Evolutionary conservation across 2,113 vertebrate genomes (phyloP).

Genomic region (Protobothrops flavoviridis): DNA sequence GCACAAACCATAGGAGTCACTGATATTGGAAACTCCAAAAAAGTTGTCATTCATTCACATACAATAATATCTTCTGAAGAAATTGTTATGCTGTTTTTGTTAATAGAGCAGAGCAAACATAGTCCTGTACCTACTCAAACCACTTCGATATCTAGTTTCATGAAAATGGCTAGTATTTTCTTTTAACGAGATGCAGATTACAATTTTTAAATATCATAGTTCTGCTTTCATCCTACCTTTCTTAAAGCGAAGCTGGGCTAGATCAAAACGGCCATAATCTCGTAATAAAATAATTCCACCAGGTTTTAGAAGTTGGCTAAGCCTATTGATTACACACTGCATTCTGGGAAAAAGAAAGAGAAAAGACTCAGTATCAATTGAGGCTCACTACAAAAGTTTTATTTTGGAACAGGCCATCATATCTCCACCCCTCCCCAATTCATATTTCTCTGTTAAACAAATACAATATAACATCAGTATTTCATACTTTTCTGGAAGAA

Average conservation of each 20-base stretch:
- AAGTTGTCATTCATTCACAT: neutral
- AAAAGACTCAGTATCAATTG: neutral
- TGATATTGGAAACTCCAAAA: neutral
- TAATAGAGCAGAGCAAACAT: neutral
- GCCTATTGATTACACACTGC: slow-evolving; percentile 76
- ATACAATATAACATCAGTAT: neutral
- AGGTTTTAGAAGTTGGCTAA: slow-evolving; percentile 85
- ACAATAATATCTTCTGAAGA: neutral
- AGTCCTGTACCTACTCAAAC: neutral
- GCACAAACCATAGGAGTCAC: neutral
- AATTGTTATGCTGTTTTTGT: neutral
- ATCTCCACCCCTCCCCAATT: neutral
- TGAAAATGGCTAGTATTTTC: neutral
- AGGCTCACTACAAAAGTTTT: neutral
- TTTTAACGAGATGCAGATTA: neutral
- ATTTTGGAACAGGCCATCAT: neutral
- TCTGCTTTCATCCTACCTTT: slow-evolving; percentile 75
- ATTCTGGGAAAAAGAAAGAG: slow-evolving; percentile 73
- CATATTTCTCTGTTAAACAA: neutral
- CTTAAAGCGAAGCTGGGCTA: slow-evolving; percentile 97
- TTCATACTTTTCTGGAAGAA: slow-evolving; percentile 91
- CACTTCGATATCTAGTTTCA: neutral
- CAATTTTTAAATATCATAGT: neutral
- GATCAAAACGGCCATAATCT: slow-evolving; percentile 95
- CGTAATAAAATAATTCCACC: slow-evolving; percentile 89